phyloP scores from a whole-genome alignment of 1,140 invertebrate genomes.

The Branchinecta lynchi region DNA sequence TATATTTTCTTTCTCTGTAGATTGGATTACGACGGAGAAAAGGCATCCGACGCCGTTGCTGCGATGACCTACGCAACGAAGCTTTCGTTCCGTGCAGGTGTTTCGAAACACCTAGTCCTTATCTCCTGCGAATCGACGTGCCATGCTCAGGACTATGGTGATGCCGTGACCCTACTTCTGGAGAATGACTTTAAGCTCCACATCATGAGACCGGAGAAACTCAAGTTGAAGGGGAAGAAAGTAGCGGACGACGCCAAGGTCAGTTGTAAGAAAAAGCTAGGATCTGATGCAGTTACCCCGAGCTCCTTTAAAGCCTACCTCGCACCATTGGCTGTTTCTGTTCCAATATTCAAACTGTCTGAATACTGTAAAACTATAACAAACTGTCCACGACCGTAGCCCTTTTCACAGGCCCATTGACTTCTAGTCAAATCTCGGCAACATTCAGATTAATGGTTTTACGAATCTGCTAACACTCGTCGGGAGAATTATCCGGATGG shows the following conservation, averaged over 20 bases:
- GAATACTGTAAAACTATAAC: too few relatives aligned
- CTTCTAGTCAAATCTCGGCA: too few relatives aligned
- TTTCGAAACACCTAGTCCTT: conserved; percentile 36
- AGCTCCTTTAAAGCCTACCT: too few relatives aligned
- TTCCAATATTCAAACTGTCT: too few relatives aligned
- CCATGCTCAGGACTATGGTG: conserved; percentile 27
- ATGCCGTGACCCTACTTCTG: conserved; percentile 29
- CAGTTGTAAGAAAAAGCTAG: too few relatives aligned
- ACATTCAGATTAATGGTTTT: too few relatives aligned
- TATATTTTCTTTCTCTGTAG: conserved; percentile 21
- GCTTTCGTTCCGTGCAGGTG: conserved; percentile 36
- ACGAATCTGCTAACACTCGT: too few relatives aligned
- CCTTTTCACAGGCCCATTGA: too few relatives aligned
- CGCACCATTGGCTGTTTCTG: too few relatives aligned
- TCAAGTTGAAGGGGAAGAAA: conserved; percentile 24
- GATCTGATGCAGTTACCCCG: too few relatives aligned
- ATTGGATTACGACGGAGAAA: conserved; percentile 24
- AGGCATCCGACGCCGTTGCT: conserved; percentile 25
- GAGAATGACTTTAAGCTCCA: conserved; percentile 34
- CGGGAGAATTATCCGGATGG: too few relatives aligned
- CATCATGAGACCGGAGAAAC: conserved; percentile 30
- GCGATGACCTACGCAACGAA: conserved; percentile 34
- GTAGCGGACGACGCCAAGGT: conserved; percentile 21
- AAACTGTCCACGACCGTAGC: too few relatives aligned
- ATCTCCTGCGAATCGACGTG: conserved; percentile 31